Evolutionary conservation across 2,113 vertebrate species (phyloP).

Genomic region (human (Homo sapiens)): GRCh38 chr16:55973501-55974000

Average conservation of each 20-base stretch:
- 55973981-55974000: background rate
- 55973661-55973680: background rate
- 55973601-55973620: background rate
- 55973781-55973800: background rate
- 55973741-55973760: background rate
- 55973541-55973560: background rate
- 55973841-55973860: background rate
- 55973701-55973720: background rate
- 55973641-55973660: background rate
- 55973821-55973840: background rate
- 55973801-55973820: background rate
- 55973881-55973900: background rate
- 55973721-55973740: background rate
- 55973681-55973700: background rate
- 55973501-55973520: background rate
- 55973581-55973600: background rate
- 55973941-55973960: background rate
- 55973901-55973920: background rate
- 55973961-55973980: background rate
- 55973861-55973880: background rate
- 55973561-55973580: background rate
- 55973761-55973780: background rate
- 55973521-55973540: background rate
- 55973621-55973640: background rate
- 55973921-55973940: background rate